Evolutionary conservation across 2,113 vertebrate genomes (phyloP).

Genomic region (Anhinga rufa): DNA sequence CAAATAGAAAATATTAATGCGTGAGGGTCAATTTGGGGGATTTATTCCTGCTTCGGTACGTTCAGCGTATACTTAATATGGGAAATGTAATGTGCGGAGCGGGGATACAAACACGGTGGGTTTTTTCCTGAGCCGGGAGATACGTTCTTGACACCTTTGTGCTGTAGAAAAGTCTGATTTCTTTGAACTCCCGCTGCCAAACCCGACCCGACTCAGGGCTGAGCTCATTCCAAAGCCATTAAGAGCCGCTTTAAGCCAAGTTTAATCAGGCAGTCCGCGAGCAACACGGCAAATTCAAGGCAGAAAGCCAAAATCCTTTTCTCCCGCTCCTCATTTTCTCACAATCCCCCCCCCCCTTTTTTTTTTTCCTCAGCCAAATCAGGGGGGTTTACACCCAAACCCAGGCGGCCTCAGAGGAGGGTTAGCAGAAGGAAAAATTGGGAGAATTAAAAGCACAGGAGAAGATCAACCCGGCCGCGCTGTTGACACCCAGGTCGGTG

Average conservation of each 20-base stretch:
- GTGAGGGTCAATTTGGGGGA: not conserved
- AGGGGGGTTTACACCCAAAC: not conserved
- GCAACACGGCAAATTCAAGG: not conserved
- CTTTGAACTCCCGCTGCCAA: not conserved
- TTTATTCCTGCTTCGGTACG: not conserved
- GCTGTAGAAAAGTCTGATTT: not conserved
- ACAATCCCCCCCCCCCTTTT: too few relatives aligned
- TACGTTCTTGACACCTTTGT: not conserved
- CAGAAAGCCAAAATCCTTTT: not conserved
- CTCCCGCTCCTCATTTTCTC: not conserved
- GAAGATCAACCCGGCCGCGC: not conserved
- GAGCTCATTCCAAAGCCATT: not conserved
- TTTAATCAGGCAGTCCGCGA: not conserved
- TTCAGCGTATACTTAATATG: not conserved
- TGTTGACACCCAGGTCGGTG: not conserved
- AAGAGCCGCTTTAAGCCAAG: not conserved
- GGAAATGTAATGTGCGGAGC: not conserved
- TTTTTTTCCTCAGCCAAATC: not conserved
- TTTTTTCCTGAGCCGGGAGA: not conserved
- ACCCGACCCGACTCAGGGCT: not conserved
- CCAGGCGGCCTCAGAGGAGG: not conserved
- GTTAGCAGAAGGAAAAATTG: not conserved
- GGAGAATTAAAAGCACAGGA: not conserved
- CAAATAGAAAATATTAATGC: not conserved
- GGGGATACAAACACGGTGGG: not conserved